These are phyloP conservation scores for Anthopleura sola DNA, from an alignment of 64 coral and sea anemone genomes.

Conservation along the genomic window DNA sequence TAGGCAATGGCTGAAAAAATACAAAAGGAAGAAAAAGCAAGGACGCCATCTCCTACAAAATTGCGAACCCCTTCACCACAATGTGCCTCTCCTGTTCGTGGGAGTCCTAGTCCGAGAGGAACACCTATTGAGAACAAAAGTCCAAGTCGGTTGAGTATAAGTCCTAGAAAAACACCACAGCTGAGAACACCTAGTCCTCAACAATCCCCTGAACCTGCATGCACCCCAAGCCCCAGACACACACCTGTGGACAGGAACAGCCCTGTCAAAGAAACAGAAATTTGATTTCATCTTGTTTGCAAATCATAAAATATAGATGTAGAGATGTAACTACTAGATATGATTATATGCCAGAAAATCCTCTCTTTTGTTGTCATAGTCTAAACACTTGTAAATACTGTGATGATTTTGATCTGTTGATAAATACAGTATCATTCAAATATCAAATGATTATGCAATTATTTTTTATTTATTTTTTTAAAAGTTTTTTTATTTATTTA, in stretches of 20 bases:
- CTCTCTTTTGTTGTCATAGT: not conserved
- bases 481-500: too few relatives aligned
- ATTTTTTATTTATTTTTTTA: too few relatives aligned
- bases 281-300: not conserved
- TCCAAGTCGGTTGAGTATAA: not conserved
- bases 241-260: not conserved
- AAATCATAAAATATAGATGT: not conserved
- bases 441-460: too few relatives aligned
- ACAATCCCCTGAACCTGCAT: not conserved
- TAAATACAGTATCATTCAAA: too few relatives aligned
- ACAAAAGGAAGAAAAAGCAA: constrained; percentile 36
- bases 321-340: not conserved
- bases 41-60: constrained; percentile 58
- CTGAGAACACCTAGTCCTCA: not conserved
- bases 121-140: not conserved
- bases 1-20: constrained; percentile 31
- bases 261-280: not conserved
- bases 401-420: not conserved
- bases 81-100: not conserved
- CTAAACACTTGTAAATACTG: not conserved
- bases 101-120: not conserved
- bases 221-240: not conserved
- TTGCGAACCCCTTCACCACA: constrained; percentile 23
- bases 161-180: not conserved
- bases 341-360: not conserved